Conservation (phyloP, 2,113 vertebrate species). For the Caracal caracal region DNA sequence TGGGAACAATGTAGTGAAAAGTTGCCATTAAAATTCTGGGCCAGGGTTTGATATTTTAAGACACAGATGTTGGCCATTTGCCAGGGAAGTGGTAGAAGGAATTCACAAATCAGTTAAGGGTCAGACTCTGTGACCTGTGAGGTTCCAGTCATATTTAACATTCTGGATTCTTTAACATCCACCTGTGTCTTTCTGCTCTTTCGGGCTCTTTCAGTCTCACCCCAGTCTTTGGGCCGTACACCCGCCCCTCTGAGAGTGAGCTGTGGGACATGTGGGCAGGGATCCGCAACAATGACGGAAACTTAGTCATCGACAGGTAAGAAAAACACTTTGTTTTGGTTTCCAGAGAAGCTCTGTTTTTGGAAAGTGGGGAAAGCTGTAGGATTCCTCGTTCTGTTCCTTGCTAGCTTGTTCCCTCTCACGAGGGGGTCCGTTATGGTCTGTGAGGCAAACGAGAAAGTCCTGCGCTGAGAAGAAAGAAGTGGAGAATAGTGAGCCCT, state of each 20-base stretch:
- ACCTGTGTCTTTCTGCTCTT: neutral
- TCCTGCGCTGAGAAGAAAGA: neutral
- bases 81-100: neutral
- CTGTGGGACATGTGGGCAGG: conserved; percentile 97
- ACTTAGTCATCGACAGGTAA: conserved; percentile 95
- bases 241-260: conserved; percentile 92
- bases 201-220: conserved; percentile 86
- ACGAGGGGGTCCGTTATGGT: neutral
- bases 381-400: neutral
- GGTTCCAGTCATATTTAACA: neutral
- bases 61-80: neutral
- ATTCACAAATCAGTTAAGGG: neutral
- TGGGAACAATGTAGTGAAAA: neutral
- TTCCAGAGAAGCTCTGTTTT: neutral
- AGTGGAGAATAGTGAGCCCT: neutral
- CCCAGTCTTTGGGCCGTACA: conserved; percentile 95
- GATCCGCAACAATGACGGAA: conserved; percentile 93
- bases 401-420: neutral
- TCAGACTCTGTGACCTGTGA: neutral
- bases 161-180: neutral
- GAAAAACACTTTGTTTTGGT: rapidly evolving
- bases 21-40: neutral
- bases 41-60: neutral
- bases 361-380: neutral
- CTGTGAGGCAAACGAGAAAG: neutral